Evolutionary conservation across 2,113 vertebrate species (phyloP), one percentile per base, ranked within the genome.

Genomic region (Anhinga rufa): DNA sequence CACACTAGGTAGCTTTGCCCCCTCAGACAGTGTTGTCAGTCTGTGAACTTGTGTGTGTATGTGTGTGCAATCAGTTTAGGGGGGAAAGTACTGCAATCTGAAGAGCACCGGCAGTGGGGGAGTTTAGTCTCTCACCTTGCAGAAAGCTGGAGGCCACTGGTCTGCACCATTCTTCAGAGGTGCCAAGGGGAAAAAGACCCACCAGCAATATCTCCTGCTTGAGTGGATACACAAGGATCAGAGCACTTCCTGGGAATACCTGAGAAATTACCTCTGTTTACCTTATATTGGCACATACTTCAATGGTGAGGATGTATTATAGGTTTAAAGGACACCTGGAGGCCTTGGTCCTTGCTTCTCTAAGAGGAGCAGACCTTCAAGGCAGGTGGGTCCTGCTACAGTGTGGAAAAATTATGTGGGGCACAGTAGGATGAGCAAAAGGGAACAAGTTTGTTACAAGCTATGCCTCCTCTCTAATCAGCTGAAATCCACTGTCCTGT

Each of bases 31-130:
- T 20, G 12, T 1, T 32, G n/a, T 8, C 9, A 9, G 10, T 26
- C 17, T 13, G 7, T 69, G 26, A 55, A 17, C 1, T 1, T 17
- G 17, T 14, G 6, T 10, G 10, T n/a, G 14, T 1, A 0, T 16
- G 6, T 32, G 12, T 12, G 36, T 22, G 28, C 24, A 52, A 24
- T 10, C 46, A 34, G 4, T 24, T n/a, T 32, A 22, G 42, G 4
- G 7, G 10, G 12, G 6, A 71, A 62, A 46, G 12, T 15, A 20
- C 6, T 17, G 9, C 29, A 68, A 36, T 7, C 8, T 55, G 20
- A 49, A 52, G 28, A 49, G 4, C 24, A 92, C 28, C 24, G 65
- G 3, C 19, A 7, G 5, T 14, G 17, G 10, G 9, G 7, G 3
- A 44, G 10, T 66, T 78, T 38, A 51, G 28, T 60, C 11, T 74